These are phyloP conservation scores for Andrena fulva DNA, from an alignment of 2,888 invertebrate species.

Conservation along the genomic window DNA sequence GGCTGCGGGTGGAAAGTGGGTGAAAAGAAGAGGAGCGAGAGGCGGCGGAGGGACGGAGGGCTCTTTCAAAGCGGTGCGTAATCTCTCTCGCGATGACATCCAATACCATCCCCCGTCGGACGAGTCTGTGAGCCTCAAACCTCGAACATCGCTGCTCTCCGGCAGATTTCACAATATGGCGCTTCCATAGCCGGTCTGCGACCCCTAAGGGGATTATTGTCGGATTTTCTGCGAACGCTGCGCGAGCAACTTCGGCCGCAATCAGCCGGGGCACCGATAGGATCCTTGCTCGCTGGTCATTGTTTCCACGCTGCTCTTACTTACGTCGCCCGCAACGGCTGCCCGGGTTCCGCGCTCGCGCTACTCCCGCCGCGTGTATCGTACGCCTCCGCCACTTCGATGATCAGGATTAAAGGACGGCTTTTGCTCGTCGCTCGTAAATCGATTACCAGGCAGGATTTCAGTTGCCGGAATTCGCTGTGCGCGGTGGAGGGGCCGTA, in stretches of 20 bases:
- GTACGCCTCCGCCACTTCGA: too few species aligned
- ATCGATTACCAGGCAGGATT: too few species aligned
- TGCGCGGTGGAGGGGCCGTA: too few species aligned
- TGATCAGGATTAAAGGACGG: too few species aligned
- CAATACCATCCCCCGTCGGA: slow-evolving; percentile 77
- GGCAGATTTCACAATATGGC: slow-evolving; percentile 75
- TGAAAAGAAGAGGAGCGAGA: slow-evolving; percentile 29
- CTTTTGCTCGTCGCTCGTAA: too few species aligned
- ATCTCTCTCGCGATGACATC: slow-evolving; percentile 81
- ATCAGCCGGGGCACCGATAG: slow-evolving; percentile 35
- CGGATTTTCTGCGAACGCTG: slow-evolving; percentile 51
- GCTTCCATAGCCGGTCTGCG: slow-evolving; percentile 64
- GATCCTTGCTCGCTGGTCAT: slow-evolving; percentile 29
- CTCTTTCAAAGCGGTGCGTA: slow-evolving; percentile 80
- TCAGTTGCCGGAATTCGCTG: too few species aligned
- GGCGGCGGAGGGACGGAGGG: slow-evolving; percentile 56
- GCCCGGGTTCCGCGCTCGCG: neutral
- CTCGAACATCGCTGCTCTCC: slow-evolving; percentile 66
- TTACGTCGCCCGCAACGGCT: neutral
- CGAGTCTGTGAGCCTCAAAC: slow-evolving; percentile 74
- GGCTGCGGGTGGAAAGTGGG: slow-evolving; percentile 15
- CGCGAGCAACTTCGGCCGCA: slow-evolving; percentile 28
- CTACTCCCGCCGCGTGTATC: too few species aligned
- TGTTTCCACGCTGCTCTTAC: neutral
- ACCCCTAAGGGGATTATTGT: slow-evolving; percentile 68